These are phyloP conservation scores for Mactromeris polynyma DNA, from an alignment of 2,888 invertebrate species.

Conservation along the genomic window DNA sequence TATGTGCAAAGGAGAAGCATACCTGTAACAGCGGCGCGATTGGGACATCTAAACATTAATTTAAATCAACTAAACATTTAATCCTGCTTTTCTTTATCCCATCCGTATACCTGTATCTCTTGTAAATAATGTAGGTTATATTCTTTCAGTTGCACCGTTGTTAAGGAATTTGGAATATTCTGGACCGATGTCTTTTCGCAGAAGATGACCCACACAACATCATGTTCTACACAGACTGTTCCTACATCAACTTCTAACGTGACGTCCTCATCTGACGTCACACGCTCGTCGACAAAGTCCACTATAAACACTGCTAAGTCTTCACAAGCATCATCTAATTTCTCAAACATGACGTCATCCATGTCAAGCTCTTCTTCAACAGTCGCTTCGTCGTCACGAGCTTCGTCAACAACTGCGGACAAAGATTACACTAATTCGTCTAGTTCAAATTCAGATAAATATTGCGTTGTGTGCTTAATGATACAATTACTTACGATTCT, in stretches of 20 bases:
- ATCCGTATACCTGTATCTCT: no score
- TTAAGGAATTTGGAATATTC: constrained; percentile 20
- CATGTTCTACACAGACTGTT: background rate
- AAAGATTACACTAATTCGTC: background rate
- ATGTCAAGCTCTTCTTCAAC: background rate
- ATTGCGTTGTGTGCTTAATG: background rate
- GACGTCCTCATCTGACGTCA: background rate
- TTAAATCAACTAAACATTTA: no score
- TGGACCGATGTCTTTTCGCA: constrained; percentile 29
- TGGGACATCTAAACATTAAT: no score
- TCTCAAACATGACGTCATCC: background rate
- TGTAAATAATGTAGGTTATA: no score
- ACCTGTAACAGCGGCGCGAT: no score
- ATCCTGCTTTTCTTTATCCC: no score
- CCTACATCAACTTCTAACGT: background rate
- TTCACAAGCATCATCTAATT: no score
- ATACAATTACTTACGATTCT: no score
- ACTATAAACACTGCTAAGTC: no score
- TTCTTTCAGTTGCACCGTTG: constrained; percentile 33
- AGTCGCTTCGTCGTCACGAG: background rate
- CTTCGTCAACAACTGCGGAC: background rate
- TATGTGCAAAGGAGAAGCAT: no score
- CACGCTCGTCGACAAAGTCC: background rate
- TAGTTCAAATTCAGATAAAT: background rate
- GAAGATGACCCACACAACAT: constrained; percentile 16